Base-by-base conservation (phyloP, 2,888 invertebrate species). In the Platycheirus rosarum region DNA sequence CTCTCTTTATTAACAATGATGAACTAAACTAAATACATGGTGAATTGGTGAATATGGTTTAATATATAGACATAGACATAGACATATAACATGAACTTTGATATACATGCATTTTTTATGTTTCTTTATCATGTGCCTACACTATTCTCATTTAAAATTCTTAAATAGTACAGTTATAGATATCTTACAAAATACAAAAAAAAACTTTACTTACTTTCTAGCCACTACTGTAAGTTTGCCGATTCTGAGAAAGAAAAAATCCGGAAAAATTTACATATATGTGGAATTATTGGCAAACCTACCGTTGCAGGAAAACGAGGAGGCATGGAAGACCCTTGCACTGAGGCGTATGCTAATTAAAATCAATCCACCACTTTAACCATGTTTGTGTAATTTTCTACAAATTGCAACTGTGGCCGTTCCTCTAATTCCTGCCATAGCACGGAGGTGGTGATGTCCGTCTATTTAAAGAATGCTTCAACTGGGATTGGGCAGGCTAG, bases 371-470 rank as follows among this genome's bases (percentile, higher is more conserved):
- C 82, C 70, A 66, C 71, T 82, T 37, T 51, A 65, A 35, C 76
- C 68, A 76, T 82, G 82, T 76, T 77, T 71, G 82, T 82, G 77
- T 73, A 77, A 82, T 82, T 71, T 73, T 68, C 71, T 70, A 80
- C 80, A 76, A 75, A 80, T 76, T 76, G 76, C 68, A 63, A 82
- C 76, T 76, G 71, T 73, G 57, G 76, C 44, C n/a, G 40, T 42
- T 63, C 42, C 65, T 65, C 76, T 63, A 71, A 63, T 73, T 76
- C 73, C 35, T 55, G 51, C 35, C 9, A 29, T 42, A 29, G 13
- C 40, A 40, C 32, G 26, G 16, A 26, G 48, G 37, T 42, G 32
- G 60, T 63, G 48, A 63, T 48, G 55, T 62, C 55, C 74, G 13
- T 13, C 35, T 32, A 46, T 29, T 5, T 14, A n/a, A 29, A 48